Percentiles rank a stretch among this genome's conserved stretches.
Conservation (phyloP, 2,888 invertebrate genomes). For the Tribolium freemani region DNA sequence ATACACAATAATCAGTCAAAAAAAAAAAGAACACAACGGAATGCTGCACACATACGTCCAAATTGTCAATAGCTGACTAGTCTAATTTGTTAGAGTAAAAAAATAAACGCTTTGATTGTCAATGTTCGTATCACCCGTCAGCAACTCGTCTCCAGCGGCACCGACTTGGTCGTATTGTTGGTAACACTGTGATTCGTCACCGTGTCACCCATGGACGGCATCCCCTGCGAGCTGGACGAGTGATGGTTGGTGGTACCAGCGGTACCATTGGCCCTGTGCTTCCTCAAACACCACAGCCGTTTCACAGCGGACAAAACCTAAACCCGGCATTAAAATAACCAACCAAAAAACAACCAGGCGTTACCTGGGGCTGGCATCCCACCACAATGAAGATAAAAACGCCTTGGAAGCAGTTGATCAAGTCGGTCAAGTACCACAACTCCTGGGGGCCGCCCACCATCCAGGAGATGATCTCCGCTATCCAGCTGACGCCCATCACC, state of each 20-base stretch:
- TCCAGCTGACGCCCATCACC: slow-evolving; percentile 86
- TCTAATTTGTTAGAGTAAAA: slow-evolving; percentile 27
- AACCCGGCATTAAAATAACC: neutral
- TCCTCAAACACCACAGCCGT: slow-evolving; percentile 73
- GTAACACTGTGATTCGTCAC: slow-evolving; percentile 80
- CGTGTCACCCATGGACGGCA: slow-evolving; percentile 77
- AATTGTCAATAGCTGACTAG: slow-evolving; percentile 35
- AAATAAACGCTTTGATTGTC: slow-evolving; percentile 17
- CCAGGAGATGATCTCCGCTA: slow-evolving; percentile 88
- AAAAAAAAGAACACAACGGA: slow-evolving; percentile 28
- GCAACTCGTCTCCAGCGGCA: slow-evolving; percentile 72
- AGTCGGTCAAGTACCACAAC: slow-evolving; percentile 87
- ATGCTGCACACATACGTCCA: slow-evolving; percentile 16
- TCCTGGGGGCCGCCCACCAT: slow-evolving; percentile 84
- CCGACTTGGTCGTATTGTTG: slow-evolving; percentile 71
- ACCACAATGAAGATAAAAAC: slow-evolving; percentile 91
- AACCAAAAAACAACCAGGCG: no score
- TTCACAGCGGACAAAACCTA: slow-evolving; percentile 78
- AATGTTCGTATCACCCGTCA: slow-evolving; percentile 50
- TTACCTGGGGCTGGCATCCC: slow-evolving; percentile 88
- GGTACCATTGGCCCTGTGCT: slow-evolving; percentile 66
- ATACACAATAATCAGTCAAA: slow-evolving; percentile 37
- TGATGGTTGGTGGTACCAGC: neutral
- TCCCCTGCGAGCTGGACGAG: neutral
- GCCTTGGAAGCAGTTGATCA: slow-evolving; percentile 89